phyloP scores from a whole-genome alignment of 2,797 vertebrate species.

The Anguilla megastoma region DNA sequence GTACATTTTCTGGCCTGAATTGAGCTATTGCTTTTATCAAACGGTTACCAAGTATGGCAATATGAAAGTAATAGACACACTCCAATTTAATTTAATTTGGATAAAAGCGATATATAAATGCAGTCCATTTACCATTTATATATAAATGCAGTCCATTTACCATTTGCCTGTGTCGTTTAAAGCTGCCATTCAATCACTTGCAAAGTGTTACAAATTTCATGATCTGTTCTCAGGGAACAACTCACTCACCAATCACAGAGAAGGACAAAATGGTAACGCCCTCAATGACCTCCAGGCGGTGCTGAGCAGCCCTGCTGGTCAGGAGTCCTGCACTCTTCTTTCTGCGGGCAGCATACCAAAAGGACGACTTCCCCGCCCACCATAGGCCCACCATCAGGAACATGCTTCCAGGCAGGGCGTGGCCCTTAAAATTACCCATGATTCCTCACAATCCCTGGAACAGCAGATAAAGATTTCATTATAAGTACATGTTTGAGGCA shows the following conservation, averaged over 20 bases:
- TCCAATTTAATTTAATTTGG: no score
- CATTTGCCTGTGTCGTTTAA: neutral
- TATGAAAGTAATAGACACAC: no score
- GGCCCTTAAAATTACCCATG: slow-evolving; percentile 91
- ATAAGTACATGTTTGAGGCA: neutral
- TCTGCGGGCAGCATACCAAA: slow-evolving; percentile 81
- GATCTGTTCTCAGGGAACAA: neutral
- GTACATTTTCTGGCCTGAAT: no score
- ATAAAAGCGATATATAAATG: no score
- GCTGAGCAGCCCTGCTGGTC: slow-evolving; percentile 78
- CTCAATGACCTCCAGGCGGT: slow-evolving; percentile 83
- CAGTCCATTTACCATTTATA: no score
- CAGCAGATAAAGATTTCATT: slow-evolving; percentile 5
- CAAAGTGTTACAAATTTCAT: neutral
- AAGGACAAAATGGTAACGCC: slow-evolving; percentile 74
- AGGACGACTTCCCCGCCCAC: slow-evolving; percentile 84
- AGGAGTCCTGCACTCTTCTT: slow-evolving; percentile 80
- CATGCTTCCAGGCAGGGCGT: slow-evolving; percentile 86
- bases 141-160: no score
- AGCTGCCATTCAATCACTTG: neutral
- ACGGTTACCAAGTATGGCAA: no score
- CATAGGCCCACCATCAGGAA: slow-evolving; percentile 84
- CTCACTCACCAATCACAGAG: slow-evolving; percentile 79
- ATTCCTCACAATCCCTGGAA: slow-evolving; percentile 42
- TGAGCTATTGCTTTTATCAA: no score